Evolutionary conservation across 2,113 vertebrate genomes (phyloP), one percentile per base, ranked within the genome.

Genomic region (Mungos mungo): DNA sequence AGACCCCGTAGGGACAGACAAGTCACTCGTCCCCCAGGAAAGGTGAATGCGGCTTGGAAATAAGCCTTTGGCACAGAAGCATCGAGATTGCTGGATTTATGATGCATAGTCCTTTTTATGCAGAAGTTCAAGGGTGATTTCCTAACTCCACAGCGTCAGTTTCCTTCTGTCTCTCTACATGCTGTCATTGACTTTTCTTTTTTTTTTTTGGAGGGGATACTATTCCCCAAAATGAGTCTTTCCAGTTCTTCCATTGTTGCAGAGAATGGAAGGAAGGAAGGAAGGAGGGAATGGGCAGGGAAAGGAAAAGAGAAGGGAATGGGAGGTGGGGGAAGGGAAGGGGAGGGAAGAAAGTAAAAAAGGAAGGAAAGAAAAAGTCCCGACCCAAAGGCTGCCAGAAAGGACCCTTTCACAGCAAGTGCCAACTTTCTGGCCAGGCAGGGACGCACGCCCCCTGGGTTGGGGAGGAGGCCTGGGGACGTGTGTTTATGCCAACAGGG

Each of bases 401-500:
- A 88, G 15, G 69, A 60, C 57, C 9, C 57, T 23, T 80, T 33
- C 47, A 21, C 31, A 50, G 57, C 41, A 10, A 12, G n/a, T 0
- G 0, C 6, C 10, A 33, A 63, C 27, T 25, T n/a, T 25, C 38
- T 11, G 1, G 13, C 0, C 9, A 69, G 57, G 21, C 9, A 2
- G 29, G 13, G 52, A 16, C 52, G 52, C 52, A 35, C 11, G 10
- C 71, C 71, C 35, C 11, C 72, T 27, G 72, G 12, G 38, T 25
- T 45, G 14, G 23, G 38, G 13, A 14, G 72, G 25, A 14, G 38
- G 38, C 72, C 38, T 7, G 38, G 23, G 72, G 72, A 10, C 7
- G 38, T 27, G 14, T 74, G 72, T 35, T 33, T 25, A 2, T 23
- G n/a, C 47, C 54, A 2, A 5, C 0, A 0, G 11, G 16, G 25